A percentile compares a stretch with the other conserved stretches of the same genome.
These are phyloP conservation scores for Conopomorpha cramerella DNA, from an alignment of 1,140 invertebrate genomes.

Conservation along the genomic window DNA sequence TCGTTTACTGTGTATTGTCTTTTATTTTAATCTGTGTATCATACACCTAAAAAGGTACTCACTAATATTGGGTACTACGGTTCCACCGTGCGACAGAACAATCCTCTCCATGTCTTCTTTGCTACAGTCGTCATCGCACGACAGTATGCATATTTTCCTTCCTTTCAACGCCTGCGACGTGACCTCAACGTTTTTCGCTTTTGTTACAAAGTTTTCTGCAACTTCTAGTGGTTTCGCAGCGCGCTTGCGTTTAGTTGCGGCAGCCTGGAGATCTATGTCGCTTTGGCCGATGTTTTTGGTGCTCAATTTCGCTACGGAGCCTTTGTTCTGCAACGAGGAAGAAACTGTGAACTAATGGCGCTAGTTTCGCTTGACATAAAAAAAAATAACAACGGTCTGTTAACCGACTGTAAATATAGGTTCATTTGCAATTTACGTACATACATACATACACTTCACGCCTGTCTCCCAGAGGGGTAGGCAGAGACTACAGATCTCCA, in stretches of 20 bases:
- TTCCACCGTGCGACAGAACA: slow-evolving; percentile 51
- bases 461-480: too few species aligned
- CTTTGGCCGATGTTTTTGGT: slow-evolving; percentile 61
- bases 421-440: too few species aligned
- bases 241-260: slow-evolving; percentile 36
- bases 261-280: slow-evolving; percentile 45
- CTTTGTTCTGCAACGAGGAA: slow-evolving; percentile 30
- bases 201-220: slow-evolving; percentile 23
- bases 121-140: slow-evolving; percentile 62
- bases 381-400: too few species aligned
- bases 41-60: slow-evolving; percentile 9
- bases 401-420: too few species aligned
- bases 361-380: too few species aligned
- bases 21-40: too few species aligned
- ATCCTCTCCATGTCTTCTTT: slow-evolving; percentile 73
- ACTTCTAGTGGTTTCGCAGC: slow-evolving; percentile 23
- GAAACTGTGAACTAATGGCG: too few species aligned
- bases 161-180: slow-evolving; percentile 65
- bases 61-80: slow-evolving; percentile 30
- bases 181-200: slow-evolving; percentile 26
- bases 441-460: too few species aligned
- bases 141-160: slow-evolving; percentile 79
- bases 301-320: slow-evolving; percentile 66
- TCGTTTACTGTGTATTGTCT: too few species aligned
- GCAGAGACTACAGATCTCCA: too few species aligned